Base-by-base conservation (phyloP, 2,797 vertebrate genomes). In the Bradypodion pumilum region DNA sequence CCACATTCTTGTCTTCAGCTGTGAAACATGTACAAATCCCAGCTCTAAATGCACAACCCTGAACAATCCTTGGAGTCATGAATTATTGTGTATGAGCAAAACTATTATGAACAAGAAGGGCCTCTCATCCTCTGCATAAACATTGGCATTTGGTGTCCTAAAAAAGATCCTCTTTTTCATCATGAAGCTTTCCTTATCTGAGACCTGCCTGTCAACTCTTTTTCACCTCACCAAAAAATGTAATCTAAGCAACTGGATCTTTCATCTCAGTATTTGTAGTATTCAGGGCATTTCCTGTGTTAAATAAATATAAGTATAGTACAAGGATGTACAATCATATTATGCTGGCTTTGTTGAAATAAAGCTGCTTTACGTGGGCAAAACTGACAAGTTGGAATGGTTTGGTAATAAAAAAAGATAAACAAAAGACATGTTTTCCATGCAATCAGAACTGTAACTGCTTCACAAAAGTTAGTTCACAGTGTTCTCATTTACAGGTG, bases 201-300 rank as follows among this genome's bases (percentile, higher is more conserved):
- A 81, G 66, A 77, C 65, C 74, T 29, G 27, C 10, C 76, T 77
- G 52, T 70, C 65, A 72, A 37, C 74, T 52, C 27, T 75, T 72
- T 84, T 84, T 35, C 56, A 42, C 46, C n/a, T 42, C 32, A 84
- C n/a, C n/a, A 44, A 19, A 5, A 35, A 78, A 62, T 77, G 52
- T 37, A 83, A 60, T 77, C 56, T 35, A 82, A 52, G 73, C 27
- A 37, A 72, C 66, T 85, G 78, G 74, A 70, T 77, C 79, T 81
- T 81, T 81, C 84, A 94, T 89, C 77, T 91, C 86, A 91, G 70
- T 74, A 92, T 93, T 86, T 92, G 82, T 84, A 92, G 89, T 49
- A 91, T 93, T 89, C 91, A 86, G 85, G 84, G 91, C 74, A 94
- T 94, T 94, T 94, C 92, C 90, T 92, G 91, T 80, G 78, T 84